Evolutionary conservation across 2,888 invertebrate species (phyloP).

Genomic region (Molorchus minor): DNA sequence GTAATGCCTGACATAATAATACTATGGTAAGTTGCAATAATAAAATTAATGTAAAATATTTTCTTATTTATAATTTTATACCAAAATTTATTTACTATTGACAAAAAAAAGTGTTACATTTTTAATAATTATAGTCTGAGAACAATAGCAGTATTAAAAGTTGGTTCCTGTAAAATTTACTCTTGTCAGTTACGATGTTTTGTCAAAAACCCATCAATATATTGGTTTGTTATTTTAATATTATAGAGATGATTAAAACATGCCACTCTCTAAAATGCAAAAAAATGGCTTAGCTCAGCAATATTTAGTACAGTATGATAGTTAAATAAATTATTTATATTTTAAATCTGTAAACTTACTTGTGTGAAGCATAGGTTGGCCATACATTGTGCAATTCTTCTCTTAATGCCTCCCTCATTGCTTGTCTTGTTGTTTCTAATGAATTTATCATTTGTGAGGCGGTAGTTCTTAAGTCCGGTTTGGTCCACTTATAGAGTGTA

Average conservation of each 20-base stretch:
- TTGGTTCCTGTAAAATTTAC: too few relatives aligned
- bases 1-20: too few relatives aligned
- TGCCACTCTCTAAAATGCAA: neutral
- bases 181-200: too few relatives aligned
- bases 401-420: constrained; percentile 45
- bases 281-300: neutral
- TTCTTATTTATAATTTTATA: too few relatives aligned
- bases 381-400: constrained; percentile 46
- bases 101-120: too few relatives aligned
- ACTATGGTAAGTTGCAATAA: too few relatives aligned
- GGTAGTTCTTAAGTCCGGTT: constrained; percentile 44
- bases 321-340: neutral
- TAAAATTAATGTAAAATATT: too few relatives aligned
- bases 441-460: constrained; percentile 52
- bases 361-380: constrained; percentile 46
- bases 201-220: too few relatives aligned
- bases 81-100: too few relatives aligned
- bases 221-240: too few relatives aligned
- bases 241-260: neutral
- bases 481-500: constrained; percentile 52
- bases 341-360: constrained; percentile 34
- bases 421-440: constrained; percentile 47
- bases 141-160: too few relatives aligned
- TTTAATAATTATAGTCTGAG: too few relatives aligned
- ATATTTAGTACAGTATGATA: neutral